Evolutionary conservation across 1,140 invertebrate genomes (phyloP).

Genomic region (Listronotus oregonensis): DNA sequence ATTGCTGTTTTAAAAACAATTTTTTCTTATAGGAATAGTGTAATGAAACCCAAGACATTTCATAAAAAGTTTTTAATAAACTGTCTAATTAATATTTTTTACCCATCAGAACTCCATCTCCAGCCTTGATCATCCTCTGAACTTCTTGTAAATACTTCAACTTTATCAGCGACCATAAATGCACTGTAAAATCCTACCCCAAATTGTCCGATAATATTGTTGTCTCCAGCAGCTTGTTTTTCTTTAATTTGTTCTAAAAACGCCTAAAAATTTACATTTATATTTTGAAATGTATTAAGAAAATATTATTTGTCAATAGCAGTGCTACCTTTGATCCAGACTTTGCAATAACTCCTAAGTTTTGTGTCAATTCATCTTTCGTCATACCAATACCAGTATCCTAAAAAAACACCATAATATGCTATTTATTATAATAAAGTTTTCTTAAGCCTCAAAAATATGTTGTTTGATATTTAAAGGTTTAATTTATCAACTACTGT

Average conservation of each 20-base stretch:
- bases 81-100: slow-evolving; percentile 43
- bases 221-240: slow-evolving; percentile 65
- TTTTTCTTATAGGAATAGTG: no score
- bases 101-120: slow-evolving; percentile 91
- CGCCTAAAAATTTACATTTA: slow-evolving; percentile 57
- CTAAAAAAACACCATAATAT: slow-evolving; percentile 56
- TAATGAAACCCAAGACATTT: no score
- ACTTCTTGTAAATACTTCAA: slow-evolving; percentile 84
- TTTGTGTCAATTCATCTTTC: slow-evolving; percentile 86
- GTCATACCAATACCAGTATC: slow-evolving; percentile 96
- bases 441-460: neutral
- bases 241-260: slow-evolving; percentile 86
- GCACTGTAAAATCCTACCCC: slow-evolving; percentile 98
- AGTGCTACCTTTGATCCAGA: slow-evolving; percentile 93
- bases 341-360: slow-evolving; percentile 93
- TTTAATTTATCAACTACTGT: neutral
- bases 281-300: no score
- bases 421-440: slow-evolving; percentile 24
- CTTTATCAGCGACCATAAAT: slow-evolving; percentile 95
- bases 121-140: slow-evolving; percentile 69
- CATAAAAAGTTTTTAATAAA: slow-evolving; percentile 48
- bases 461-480: neutral
- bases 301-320: neutral
- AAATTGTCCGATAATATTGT: slow-evolving; percentile 96
- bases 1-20: no score